These are phyloP conservation scores for Plebejus anna DNA, from an alignment of 2,888 invertebrate species.

Conservation along the genomic window DNA sequence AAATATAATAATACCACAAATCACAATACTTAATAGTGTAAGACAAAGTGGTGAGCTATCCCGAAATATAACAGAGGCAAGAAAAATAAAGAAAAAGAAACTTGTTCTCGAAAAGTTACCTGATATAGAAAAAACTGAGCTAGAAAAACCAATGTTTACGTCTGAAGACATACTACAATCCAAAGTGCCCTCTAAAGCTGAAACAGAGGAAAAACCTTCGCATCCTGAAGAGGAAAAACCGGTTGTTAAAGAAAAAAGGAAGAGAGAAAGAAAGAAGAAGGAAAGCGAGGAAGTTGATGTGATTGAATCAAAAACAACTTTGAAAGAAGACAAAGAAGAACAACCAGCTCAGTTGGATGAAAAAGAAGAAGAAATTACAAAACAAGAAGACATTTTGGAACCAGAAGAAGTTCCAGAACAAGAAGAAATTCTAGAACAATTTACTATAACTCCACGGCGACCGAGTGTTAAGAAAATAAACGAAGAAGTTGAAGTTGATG, in stretches of 20 bases:
- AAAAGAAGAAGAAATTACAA: constrained; percentile 39
- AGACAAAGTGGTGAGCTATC: constrained; percentile 84
- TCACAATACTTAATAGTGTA: constrained; percentile 77
- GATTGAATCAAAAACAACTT: background rate
- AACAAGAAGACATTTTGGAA: constrained; percentile 56
- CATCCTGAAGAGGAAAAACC: background rate
- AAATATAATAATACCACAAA: constrained; percentile 67
- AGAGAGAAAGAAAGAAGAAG: background rate
- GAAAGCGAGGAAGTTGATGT: background rate
- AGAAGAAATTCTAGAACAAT: constrained; percentile 62
- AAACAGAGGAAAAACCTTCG: constrained; percentile 5
- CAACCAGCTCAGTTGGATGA: constrained; percentile 39
- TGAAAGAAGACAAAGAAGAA: constrained; percentile 39
- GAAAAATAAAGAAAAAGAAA: constrained; percentile 81
- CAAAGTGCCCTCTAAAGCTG: constrained; percentile 14
- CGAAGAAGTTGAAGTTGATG: constrained; percentile 70
- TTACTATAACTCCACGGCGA: constrained; percentile 63
- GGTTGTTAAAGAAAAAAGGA: background rate
- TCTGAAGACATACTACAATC: constrained; percentile 63
- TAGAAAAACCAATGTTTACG: constrained; percentile 79
- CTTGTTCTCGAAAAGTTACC: constrained; percentile 78
- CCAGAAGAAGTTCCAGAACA: constrained; percentile 38
- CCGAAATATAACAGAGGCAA: constrained; percentile 85
- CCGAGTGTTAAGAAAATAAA: constrained; percentile 70
- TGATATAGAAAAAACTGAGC: constrained; percentile 74